These are phyloP conservation scores for Carapus acus DNA, from an alignment of 2,797 vertebrate genomes.

Conservation along the genomic window DNA sequence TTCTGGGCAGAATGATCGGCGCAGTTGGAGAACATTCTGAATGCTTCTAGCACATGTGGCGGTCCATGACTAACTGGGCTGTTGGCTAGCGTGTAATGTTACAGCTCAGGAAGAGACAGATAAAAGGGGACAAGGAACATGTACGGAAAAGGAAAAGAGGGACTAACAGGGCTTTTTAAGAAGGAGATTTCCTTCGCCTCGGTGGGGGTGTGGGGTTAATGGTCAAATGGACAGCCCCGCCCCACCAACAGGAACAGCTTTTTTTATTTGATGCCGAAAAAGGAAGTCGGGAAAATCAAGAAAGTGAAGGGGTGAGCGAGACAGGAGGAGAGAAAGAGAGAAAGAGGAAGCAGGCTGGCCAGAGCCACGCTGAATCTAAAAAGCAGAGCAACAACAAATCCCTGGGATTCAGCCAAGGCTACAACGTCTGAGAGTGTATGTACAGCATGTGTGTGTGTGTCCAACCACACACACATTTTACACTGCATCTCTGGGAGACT, in stretches of 20 bases:
- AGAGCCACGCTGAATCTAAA: slow-evolving; percentile 48
- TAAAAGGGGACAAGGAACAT: slow-evolving; percentile 52
- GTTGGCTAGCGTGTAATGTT: slow-evolving; percentile 63
- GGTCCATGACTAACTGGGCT: slow-evolving; percentile 69
- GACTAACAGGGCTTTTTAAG: slow-evolving; percentile 41
- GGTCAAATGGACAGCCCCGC: slow-evolving; percentile 38
- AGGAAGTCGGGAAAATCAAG: slow-evolving; percentile 3
- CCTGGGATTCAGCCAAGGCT: slow-evolving; percentile 5
- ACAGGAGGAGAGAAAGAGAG: slow-evolving; percentile 9
- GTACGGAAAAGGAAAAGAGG: slow-evolving; percentile 32
- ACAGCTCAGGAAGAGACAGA: slow-evolving; percentile 61
- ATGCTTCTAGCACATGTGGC: slow-evolving; percentile 68
- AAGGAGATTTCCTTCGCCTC: slow-evolving; percentile 62
- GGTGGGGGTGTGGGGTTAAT: slow-evolving; percentile 48
- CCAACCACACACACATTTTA: neutral
- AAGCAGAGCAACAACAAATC: slow-evolving; percentile 29
- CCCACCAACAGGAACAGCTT: slow-evolving; percentile 12
- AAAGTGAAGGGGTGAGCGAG: slow-evolving; percentile 35
- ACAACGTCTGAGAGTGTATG: too few species aligned
- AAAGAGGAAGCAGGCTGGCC: slow-evolving; percentile 34
- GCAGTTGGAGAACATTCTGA: slow-evolving; percentile 39
- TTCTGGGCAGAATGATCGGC: slow-evolving; percentile 35
- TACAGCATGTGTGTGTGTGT: neutral
- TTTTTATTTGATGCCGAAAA: slow-evolving; percentile 46
- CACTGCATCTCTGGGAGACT: too few species aligned